Percentiles rank a stretch among this genome's conserved stretches.
These are phyloP conservation scores for Pocota personata DNA, from an alignment of 2,888 invertebrate genomes.

Conservation along the genomic window DNA sequence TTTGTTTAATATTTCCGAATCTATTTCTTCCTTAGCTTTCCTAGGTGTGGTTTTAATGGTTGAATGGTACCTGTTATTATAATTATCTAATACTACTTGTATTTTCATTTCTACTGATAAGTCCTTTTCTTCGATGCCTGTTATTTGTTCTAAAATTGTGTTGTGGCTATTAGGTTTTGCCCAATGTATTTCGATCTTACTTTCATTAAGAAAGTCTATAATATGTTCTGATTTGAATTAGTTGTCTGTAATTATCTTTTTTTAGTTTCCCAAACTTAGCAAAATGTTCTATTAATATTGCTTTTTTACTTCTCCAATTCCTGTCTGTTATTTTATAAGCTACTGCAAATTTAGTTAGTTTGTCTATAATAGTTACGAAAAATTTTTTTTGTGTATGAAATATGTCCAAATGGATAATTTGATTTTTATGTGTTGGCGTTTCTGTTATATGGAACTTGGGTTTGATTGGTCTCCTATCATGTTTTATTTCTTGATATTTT, in stretches of 20 bases:
- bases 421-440: slow-evolving; percentile 22
- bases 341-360: slow-evolving; percentile 63
- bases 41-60: too few relatives aligned
- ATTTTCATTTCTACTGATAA: too few relatives aligned
- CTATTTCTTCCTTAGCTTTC: too few relatives aligned
- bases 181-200: slow-evolving; percentile 47
- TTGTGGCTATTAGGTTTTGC: slow-evolving; percentile 48
- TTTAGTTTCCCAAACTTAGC: slow-evolving; percentile 53
- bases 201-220: slow-evolving; percentile 38
- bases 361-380: slow-evolving; percentile 60
- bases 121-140: slow-evolving; percentile 46
- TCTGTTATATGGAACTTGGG: not conserved
- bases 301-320: slow-evolving; percentile 56
- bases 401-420: slow-evolving; percentile 63
- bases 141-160: too few relatives aligned
- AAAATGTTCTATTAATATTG: slow-evolving; percentile 46
- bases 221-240: slow-evolving; percentile 55
- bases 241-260: slow-evolving; percentile 55
- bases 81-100: too few relatives aligned
- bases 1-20: too few relatives aligned
- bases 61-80: too few relatives aligned
- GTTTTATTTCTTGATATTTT: slow-evolving; percentile 9
- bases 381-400: slow-evolving; percentile 41
- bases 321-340: slow-evolving; percentile 54
- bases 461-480: slow-evolving; percentile 28